Percentiles rank a stretch among this genome's conserved stretches.
Evolutionary conservation across 2,113 vertebrate genomes (phyloP).

Genomic region (Neotragus pygmaeus): DNA sequence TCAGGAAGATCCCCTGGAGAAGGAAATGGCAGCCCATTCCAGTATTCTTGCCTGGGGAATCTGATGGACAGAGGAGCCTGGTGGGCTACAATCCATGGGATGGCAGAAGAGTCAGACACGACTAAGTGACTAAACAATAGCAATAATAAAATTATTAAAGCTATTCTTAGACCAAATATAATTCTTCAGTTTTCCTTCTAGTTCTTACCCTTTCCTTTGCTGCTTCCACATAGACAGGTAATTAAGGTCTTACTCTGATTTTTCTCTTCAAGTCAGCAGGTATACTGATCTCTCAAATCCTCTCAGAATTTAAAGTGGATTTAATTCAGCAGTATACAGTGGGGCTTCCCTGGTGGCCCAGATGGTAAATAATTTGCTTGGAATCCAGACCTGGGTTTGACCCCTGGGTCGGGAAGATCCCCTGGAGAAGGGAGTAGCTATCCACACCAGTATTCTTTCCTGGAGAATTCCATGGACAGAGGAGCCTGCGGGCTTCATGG

Average conservation of each 20-base stretch:
- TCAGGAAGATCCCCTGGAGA: not conserved
- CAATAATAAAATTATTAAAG: not conserved
- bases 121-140: not conserved
- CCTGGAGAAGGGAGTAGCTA: not conserved
- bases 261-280: constrained; percentile 3
- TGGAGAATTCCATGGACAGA: not conserved
- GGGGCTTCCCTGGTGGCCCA: not conserved
- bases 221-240: not conserved
- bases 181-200: not conserved
- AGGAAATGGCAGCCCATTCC: not conserved
- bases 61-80: not conserved
- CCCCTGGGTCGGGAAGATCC: not conserved
- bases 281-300: not conserved
- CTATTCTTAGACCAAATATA: not conserved
- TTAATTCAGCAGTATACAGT: not conserved
- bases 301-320: not conserved
- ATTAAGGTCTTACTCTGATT: not conserved
- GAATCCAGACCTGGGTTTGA: not conserved
- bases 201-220: not conserved
- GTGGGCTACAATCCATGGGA: not conserved
- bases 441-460: not conserved
- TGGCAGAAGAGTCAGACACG: not conserved
- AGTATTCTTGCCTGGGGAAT: not conserved
- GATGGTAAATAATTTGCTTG: not conserved
- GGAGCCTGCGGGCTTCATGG: rapidly evolving